Base-by-base conservation (phyloP, 2,113 vertebrate species). In the Crotalus tigris region DNA sequence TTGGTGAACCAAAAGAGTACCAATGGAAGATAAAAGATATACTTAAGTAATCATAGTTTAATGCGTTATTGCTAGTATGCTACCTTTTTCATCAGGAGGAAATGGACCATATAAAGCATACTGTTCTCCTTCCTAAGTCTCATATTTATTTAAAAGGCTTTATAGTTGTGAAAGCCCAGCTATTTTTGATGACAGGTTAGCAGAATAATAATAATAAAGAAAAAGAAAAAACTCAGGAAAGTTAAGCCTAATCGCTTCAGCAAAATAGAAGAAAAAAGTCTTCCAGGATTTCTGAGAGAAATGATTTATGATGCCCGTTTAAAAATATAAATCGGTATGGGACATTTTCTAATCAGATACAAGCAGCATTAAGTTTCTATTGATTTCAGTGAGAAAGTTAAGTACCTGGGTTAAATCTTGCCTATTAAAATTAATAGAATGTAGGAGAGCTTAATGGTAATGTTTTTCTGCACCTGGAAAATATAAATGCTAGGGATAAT, bases 71-170 rank as follows among this genome's bases (percentile, higher is more conserved):
- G 93, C 93, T 53, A 88, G 86, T 53, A 75, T 44, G n/a, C 23
- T 88, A 33, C 23, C 94, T 94, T 93, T 85, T 93, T 96, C 95
- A 96, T 93, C 91, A 89, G n/a, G 46, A 94, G 93, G 93, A 96
- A 97, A 96, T 95, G 94, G 94, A 95, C 95, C 94, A 94, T 95
- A 94, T 94, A 85, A 85, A 92, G 49, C 39, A 59, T 29, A 49
- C 33, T 5, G 21, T 10, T 69, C 58, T 88, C 23, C 44, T 69
- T 64, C 86, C 59, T 55, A 92, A 26, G 3, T 64, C 29, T 88
- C 58, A 54, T 86, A 58, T 75, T 69, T 55, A 75, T 69, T 29
- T 53, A 88, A 64, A 55, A 92, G 59, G 5, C 3, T 33, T 39
- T 23, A 4, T 23, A 29, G 46, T 69, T 88, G 86, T 92, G 59